A percentile compares a stretch with the other conserved stretches of the same genome.
Evolutionary conservation across 1,140 invertebrate genomes (phyloP).

Genomic region (Bombus superbus): DNA sequence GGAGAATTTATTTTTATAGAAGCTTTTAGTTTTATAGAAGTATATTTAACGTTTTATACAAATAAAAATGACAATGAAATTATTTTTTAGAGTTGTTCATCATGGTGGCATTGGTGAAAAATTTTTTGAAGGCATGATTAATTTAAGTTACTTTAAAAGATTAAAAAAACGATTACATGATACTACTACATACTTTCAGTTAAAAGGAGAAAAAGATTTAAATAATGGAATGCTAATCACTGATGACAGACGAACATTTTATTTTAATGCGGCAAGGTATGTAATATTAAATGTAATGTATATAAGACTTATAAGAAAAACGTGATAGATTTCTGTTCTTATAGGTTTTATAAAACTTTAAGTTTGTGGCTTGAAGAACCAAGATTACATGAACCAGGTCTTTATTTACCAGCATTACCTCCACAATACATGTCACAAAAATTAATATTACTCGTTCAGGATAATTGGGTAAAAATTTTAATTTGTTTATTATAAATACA

Average conservation of each 20-base stretch:
- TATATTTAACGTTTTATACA: constrained; percentile 18
- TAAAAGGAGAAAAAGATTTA: constrained; percentile 75
- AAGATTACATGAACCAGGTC: constrained; percentile 86
- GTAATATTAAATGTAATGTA: constrained; percentile 10
- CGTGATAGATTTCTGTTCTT: constrained; percentile 33
- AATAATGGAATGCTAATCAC: constrained; percentile 77
- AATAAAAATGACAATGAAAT: constrained; percentile 27
- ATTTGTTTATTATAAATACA: background rate
- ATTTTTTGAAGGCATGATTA: constrained; percentile 90
- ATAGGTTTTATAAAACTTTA: constrained; percentile 86
- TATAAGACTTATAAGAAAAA: background rate
- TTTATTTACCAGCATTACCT: constrained; percentile 89
- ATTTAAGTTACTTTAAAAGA: constrained; percentile 88
- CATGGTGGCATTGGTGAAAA: constrained; percentile 87
- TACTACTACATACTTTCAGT: constrained; percentile 85
- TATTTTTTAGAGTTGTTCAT: constrained; percentile 77
- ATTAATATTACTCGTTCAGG: constrained; percentile 82
- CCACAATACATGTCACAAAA: constrained; percentile 87
- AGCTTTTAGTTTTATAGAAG: no score
- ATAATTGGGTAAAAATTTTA: constrained; percentile 79
- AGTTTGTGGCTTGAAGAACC: constrained; percentile 91
- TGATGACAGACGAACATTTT: constrained; percentile 79
- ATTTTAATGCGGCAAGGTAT: constrained; percentile 77
- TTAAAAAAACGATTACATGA: constrained; percentile 89
- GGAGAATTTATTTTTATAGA: background rate